phyloP scores from a whole-genome alignment of 2,888 invertebrate genomes.

The Rhamphomyia laevipes region DNA sequence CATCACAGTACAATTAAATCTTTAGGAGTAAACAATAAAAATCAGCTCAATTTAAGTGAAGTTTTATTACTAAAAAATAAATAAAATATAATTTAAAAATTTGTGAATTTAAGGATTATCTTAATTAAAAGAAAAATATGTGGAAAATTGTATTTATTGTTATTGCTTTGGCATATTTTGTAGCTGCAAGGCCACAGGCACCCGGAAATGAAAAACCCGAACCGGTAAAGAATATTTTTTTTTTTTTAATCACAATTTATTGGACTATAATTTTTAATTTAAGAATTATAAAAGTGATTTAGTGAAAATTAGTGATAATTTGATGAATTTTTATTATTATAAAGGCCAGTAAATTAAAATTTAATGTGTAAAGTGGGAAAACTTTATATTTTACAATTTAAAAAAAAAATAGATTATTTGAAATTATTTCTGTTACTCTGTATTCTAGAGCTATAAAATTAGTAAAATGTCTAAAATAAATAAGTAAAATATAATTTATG shows the following conservation, averaged over 20 bases:
- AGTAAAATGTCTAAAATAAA: too few species aligned
- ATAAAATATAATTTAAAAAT: not conserved
- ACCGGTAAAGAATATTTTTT: conserved; percentile 21
- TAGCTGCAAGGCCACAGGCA: conserved; percentile 24
- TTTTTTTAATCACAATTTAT: not conserved
- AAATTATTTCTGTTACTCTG: too few species aligned
- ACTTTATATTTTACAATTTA: too few species aligned
- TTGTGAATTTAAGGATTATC: not conserved
- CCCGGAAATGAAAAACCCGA: conserved; percentile 23
- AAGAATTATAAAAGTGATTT: too few species aligned
- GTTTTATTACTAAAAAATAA: too few species aligned
- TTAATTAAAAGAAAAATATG: conserved; percentile 7
- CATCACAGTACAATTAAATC: not conserved
- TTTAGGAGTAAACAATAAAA: not conserved
- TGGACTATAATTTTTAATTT: not conserved
- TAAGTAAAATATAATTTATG: too few species aligned
- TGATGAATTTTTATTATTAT: too few species aligned
- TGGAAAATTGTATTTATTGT: conserved; percentile 21
- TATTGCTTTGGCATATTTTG: conserved; percentile 17
- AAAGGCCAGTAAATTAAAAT: not conserved
- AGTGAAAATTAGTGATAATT: too few species aligned
- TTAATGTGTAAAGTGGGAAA: too few species aligned
- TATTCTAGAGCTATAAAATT: too few species aligned
- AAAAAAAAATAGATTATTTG: too few species aligned
- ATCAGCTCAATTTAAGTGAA: too few species aligned